Conservation (phyloP, 2,113 vertebrate genomes). For the Bombycilla garrulus region DNA sequence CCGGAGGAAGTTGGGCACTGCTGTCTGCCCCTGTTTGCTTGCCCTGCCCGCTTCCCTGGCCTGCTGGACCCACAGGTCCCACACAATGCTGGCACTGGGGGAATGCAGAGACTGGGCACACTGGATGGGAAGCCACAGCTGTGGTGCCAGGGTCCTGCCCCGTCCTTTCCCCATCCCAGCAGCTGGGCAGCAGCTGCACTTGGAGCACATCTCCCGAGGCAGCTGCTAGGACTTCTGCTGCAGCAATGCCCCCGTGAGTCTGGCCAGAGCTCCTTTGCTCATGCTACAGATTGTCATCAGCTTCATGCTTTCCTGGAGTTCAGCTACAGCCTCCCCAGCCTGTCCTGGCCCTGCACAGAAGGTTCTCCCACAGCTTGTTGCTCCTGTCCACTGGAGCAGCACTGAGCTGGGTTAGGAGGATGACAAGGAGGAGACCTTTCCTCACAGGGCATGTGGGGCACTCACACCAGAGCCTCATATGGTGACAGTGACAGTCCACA, state of each 20-base stretch:
- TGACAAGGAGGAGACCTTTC: neutral
- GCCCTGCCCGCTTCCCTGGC: rapidly evolving
- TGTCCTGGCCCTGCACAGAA: neutral
- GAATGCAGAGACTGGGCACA: neutral
- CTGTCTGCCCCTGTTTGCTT: neutral
- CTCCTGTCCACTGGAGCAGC: neutral
- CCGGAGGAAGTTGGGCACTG: neutral
- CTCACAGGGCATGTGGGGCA: neutral
- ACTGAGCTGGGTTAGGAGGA: neutral
- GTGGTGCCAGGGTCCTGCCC: neutral
- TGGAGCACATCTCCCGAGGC: neutral
- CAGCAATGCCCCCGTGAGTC: neutral
- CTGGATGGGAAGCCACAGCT: rapidly evolving
- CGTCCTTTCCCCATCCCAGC: neutral
- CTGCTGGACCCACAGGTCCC: neutral
- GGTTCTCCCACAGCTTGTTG: neutral
- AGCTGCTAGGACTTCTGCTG: neutral
- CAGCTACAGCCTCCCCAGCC: neutral
- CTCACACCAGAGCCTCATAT: neutral
- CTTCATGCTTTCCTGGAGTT: neutral
- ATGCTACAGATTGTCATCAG: rapidly evolving
- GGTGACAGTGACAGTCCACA: neutral
- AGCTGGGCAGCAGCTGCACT: neutral
- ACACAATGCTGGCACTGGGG: rapidly evolving
- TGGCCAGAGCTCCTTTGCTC: rapidly evolving